phyloP scores from a whole-genome alignment of 2,797 vertebrate genomes.

The Lepus oiostolus region DNA sequence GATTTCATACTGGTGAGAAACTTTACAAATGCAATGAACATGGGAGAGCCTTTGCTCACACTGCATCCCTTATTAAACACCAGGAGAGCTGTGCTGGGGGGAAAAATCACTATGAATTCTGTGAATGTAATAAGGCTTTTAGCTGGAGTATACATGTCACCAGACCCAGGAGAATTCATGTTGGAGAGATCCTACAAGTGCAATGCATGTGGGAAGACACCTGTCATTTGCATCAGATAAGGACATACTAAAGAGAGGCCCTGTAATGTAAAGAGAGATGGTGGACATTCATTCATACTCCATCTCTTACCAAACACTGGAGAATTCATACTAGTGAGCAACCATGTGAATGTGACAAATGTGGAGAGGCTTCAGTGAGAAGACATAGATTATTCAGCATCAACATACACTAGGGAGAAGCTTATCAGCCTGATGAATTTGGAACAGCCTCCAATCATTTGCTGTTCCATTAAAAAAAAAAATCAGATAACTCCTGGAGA shows the following conservation, averaged over 20 bases:
- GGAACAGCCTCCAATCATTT: neutral
- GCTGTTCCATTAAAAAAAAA: neutral
- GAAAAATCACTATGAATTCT: neutral
- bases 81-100: conserved; percentile 53
- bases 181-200: neutral
- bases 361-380: conserved; percentile 2
- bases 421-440: neutral
- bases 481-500: neutral
- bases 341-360: neutral
- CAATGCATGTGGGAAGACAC: neutral
- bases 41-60: conserved; percentile 69
- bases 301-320: neutral
- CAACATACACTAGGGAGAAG: neutral
- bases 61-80: conserved; percentile 64
- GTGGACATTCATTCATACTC: neutral
- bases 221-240: neutral
- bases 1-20: conserved; percentile 74
- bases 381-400: neutral
- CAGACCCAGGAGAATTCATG: neutral
- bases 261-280: neutral
- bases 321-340: neutral
- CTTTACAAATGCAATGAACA: conserved; percentile 54
- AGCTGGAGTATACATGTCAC: neutral
- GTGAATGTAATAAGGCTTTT: neutral
- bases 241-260: neutral